Conservation (phyloP, 2,888 invertebrate genomes). For the Pantelozetes paolii region DNA sequence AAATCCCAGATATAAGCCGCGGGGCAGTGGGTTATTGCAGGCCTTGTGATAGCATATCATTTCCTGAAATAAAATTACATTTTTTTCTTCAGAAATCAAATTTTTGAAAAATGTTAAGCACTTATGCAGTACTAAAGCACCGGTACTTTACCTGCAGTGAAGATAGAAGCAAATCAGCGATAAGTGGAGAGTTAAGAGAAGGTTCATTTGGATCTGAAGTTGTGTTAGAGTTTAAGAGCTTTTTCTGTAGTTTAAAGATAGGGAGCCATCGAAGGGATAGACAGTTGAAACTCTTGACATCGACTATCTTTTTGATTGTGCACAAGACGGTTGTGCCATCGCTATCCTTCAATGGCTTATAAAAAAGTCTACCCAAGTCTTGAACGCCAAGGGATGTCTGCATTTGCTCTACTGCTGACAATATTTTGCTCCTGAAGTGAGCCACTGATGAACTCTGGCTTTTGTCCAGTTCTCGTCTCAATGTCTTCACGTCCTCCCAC, state of each 20-base stretch:
- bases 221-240: not conserved
- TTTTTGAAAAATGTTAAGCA: no score
- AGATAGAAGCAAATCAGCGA: conserved; percentile 35
- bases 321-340: conserved; percentile 85
- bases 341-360: conserved; percentile 80
- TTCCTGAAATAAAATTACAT: conserved; percentile 53
- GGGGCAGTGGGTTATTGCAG: conserved; percentile 72
- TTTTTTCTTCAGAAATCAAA: no score
- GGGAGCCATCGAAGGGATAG: conserved; percentile 89
- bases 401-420: conserved; percentile 89
- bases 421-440: conserved; percentile 83
- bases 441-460: conserved; percentile 79
- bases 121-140: not conserved
- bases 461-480: conserved; percentile 91
- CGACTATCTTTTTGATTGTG: conserved; percentile 73
- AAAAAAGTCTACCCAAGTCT: conserved; percentile 90
- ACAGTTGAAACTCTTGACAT: conserved; percentile 79
- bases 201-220: conserved; percentile 28
- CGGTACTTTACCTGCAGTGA: conserved; percentile 33
- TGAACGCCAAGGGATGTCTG: conserved; percentile 81
- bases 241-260: conserved; percentile 69
- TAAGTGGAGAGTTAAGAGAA: conserved; percentile 18
- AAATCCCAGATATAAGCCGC: conserved; percentile 91
- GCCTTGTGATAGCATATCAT: conserved; percentile 68
- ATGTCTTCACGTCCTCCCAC: conserved; percentile 90